Base-by-base conservation (phyloP, 2,888 invertebrate species). In the Drosophila borealis region DNA sequence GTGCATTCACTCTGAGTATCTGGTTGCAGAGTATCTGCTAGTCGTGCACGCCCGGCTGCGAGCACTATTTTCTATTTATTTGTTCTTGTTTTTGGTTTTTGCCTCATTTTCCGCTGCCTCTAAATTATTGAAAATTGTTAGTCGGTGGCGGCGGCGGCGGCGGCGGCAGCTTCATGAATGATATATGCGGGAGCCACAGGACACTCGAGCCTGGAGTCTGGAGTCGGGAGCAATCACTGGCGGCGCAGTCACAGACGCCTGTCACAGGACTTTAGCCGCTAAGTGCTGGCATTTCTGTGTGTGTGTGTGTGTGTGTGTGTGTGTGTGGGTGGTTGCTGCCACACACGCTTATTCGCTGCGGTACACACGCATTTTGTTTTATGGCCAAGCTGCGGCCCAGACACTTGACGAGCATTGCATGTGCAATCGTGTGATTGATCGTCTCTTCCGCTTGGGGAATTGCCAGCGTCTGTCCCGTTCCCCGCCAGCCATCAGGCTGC, bases 81-180 rank as follows among this genome's bases (percentile, higher is more conserved):
- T 29, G 8, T 8, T 29, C 29, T 29, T 29, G 29, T 29, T 29
- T 25, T 29, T 29, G 29, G 29, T 29, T 29, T 8, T 29, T 29
- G 2, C 8, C 29, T 8, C 29, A 8, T 69, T 64, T 29, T 44
- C 45, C 19, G 37, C 3, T 8, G 19, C 33, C 34, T 46, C 37
- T 55, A 79, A 82, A 82, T 78, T 81, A 83, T 81, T 83, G 81
- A 81, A 83, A 80, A 83, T 70, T 78, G 66, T 72, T 57, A 42
- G 61, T 45, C 36, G 60, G 56, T 19, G 57, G 57, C 41, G 54
- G 17, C 48, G 1, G 1, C 25, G 25, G 25, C 25, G 25, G 25
- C 21, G 21, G 21, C 21, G 25, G 25, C 29, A 2, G 74, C 68
- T 49, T 68, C 80, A 84, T 84, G 79, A 83, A 81, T 82, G 84